Evolutionary conservation across 2,113 vertebrate genomes (phyloP).

Genomic region (Dasypus novemcinctus): DNA sequence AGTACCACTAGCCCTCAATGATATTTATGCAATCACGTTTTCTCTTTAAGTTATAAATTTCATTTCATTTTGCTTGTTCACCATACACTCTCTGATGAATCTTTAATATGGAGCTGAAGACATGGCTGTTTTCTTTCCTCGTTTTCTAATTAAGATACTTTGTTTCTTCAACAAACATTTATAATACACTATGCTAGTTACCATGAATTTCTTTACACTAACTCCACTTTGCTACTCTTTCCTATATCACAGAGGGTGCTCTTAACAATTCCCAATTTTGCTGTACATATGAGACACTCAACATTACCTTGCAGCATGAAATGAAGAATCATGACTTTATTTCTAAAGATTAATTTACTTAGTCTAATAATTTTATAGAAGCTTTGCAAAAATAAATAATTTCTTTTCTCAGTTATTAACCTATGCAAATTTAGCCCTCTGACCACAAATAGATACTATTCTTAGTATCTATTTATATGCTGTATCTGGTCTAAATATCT

Average conservation of each 20-base stretch:
- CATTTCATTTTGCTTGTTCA: not conserved
- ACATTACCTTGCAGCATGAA: not conserved
- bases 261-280: not conserved
- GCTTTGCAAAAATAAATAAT: not conserved
- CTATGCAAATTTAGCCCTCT: not conserved
- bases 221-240: not conserved
- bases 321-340: not conserved
- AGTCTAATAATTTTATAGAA: not conserved
- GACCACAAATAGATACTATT: not conserved
- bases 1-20: not conserved
- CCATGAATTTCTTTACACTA: not conserved
- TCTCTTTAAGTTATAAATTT: not conserved
- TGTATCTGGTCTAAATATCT: not conserved
- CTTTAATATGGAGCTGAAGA: not conserved
- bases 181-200: not conserved
- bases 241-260: not conserved
- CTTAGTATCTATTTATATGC: not conserved
- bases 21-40: not conserved
- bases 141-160: not conserved
- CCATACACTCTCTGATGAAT: not conserved
- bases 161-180: not conserved
- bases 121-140: not conserved
- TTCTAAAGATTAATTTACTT: too few relatives aligned
- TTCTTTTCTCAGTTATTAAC: not conserved
- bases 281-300: not conserved